phyloP scores from a whole-genome alignment of 2,113 vertebrate species.

The Brachyhypopomus occidentalis region DNA sequence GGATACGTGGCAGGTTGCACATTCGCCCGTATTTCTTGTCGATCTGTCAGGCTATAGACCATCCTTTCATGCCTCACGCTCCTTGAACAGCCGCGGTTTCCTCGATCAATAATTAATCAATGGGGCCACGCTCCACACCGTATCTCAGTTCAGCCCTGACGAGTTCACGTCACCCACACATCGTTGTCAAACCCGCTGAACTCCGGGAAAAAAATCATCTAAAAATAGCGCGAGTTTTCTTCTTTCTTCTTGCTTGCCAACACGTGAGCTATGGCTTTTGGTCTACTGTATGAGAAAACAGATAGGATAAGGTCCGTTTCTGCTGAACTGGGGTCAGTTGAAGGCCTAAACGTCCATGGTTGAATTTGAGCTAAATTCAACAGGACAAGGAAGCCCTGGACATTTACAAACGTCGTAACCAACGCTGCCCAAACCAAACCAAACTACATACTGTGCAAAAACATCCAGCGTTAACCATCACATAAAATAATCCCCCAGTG shows the following conservation, averaged over 20 bases:
- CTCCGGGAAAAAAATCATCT: background rate
- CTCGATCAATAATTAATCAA: slow-evolving; percentile 28
- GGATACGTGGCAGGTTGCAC: too few relatives aligned
- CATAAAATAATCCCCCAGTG: too few relatives aligned
- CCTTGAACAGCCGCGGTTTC: background rate
- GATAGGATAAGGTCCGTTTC: background rate
- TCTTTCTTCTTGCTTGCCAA: background rate
- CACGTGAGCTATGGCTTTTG: background rate
- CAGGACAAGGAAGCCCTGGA: background rate
- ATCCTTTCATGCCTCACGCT: background rate
- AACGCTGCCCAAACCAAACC: too few relatives aligned
- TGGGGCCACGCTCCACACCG: background rate
- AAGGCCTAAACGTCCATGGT: background rate
- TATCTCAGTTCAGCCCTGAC: background rate
- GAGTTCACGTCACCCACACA: slow-evolving; percentile 4
- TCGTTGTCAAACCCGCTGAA: slow-evolving; percentile 21
- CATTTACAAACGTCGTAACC: too few relatives aligned
- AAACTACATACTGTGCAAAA: too few relatives aligned
- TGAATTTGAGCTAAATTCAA: background rate
- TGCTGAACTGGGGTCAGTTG: background rate
- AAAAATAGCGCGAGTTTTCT: slow-evolving; percentile 17
- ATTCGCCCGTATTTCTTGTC: background rate
- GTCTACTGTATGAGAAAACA: background rate
- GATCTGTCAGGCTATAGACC: background rate
- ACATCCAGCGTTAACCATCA: too few relatives aligned